These are phyloP conservation scores for Diarsia brunnea DNA, from an alignment of 2,888 invertebrate species.

Conservation along the genomic window DNA sequence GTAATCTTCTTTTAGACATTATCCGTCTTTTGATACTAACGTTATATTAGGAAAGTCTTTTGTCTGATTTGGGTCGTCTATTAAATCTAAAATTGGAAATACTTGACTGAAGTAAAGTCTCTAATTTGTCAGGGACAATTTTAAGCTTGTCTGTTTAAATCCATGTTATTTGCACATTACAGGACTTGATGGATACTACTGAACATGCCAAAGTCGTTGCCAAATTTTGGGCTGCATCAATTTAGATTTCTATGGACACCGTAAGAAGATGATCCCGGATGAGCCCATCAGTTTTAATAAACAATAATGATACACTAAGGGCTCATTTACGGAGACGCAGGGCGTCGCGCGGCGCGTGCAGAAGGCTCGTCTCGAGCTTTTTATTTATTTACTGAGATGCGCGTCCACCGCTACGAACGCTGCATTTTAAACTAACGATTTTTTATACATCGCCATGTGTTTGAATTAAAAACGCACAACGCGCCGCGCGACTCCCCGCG, in stretches of 20 bases:
- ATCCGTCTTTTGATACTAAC: conserved; percentile 36
- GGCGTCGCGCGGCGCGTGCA: too few species aligned
- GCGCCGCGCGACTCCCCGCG: too few species aligned
- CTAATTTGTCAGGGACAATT: neutral
- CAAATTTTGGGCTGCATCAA: neutral
- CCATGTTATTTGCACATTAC: neutral
- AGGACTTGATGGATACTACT: neutral
- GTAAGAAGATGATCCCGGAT: neutral
- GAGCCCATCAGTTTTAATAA: neutral
- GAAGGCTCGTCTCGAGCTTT: too few species aligned
- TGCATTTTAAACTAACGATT: too few species aligned
- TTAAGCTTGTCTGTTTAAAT: neutral
- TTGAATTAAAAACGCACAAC: too few species aligned
- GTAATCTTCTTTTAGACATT: conserved; percentile 10
- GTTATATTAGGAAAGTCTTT: conserved; percentile 28
- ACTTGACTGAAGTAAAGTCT: neutral
- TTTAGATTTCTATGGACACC: neutral
- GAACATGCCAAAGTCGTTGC: neutral
- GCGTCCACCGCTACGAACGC: too few species aligned
- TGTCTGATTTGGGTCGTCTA: conserved; percentile 7
- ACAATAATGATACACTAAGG: neutral
- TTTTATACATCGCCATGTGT: too few species aligned
- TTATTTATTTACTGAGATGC: too few species aligned
- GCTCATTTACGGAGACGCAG: too few species aligned
- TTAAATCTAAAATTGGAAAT: conserved; percentile 25